These are phyloP conservation scores for Andrena cerasifolii DNA, from an alignment of 1,140 invertebrate species.

Conservation along the genomic window DNA sequence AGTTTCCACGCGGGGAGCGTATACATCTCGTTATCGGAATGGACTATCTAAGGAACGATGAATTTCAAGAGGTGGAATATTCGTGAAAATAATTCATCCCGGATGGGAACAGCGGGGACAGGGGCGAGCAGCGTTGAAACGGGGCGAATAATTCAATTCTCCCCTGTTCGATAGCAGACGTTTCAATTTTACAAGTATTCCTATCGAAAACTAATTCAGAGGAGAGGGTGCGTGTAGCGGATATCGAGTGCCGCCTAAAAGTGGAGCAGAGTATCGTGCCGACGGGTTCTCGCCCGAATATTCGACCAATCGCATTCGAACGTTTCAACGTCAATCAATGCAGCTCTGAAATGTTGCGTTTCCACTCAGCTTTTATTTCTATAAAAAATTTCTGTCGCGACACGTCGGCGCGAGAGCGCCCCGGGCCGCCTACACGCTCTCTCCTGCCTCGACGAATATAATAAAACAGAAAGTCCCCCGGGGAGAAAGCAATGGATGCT, in stretches of 20 bases:
- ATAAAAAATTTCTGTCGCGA: not conserved
- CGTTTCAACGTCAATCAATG: conserved; percentile 5
- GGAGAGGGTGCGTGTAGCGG: no score
- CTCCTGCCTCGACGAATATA: no score
- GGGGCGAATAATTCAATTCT: not conserved
- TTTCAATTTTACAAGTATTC: not conserved
- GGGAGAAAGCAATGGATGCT: not conserved
- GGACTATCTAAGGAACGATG: not conserved
- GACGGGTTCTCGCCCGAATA: not conserved
- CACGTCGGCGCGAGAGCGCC: no score
- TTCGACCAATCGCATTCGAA: not conserved
- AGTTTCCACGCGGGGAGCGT: not conserved
- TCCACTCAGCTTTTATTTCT: not conserved
- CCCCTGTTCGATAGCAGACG: not conserved
- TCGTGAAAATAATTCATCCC: no score
- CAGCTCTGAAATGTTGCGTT: not conserved
- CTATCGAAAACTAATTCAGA: not conserved
- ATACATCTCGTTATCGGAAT: conserved; percentile 1
- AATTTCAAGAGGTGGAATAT: no score
- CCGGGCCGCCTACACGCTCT: no score
- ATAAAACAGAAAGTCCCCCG: not conserved
- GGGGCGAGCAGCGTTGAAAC: not conserved
- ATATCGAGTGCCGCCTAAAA: not conserved
- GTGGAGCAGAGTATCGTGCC: not conserved
- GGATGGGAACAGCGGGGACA: no score